Evolutionary conservation across 2,113 vertebrate genomes (phyloP).

Genomic region (Caloenas nicobarica): DNA sequence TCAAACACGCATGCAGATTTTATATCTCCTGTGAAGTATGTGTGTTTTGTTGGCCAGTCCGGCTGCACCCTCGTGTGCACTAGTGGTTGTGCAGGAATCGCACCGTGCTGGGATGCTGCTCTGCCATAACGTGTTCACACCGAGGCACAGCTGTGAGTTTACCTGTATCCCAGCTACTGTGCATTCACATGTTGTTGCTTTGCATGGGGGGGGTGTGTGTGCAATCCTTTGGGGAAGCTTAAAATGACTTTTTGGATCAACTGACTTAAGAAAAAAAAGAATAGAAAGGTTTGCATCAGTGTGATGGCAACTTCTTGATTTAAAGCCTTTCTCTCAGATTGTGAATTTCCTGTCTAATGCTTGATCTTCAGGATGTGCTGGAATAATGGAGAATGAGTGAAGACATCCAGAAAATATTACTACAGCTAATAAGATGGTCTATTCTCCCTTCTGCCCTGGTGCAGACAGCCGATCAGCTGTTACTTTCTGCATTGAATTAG

Average conservation of each 20-base stretch:
- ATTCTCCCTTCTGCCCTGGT: neutral
- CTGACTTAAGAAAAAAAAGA: neutral
- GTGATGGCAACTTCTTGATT: neutral
- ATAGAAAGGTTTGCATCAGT: neutral
- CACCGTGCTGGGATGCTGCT: neutral
- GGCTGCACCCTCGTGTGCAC: fast-evolving
- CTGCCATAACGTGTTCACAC: fast-evolving
- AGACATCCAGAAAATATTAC: neutral
- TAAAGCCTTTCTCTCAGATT: neutral
- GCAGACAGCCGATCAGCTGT: neutral
- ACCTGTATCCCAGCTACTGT: neutral
- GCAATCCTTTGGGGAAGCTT: neutral
- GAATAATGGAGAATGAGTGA: neutral
- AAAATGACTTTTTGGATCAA: neutral
- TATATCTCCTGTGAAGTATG: neutral
- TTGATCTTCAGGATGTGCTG: neutral
- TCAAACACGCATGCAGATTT: neutral
- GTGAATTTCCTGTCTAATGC: neutral
- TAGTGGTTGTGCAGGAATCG: neutral
- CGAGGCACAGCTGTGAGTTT: neutral
- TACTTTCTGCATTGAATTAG: neutral
- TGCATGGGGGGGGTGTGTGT: fast-evolving
- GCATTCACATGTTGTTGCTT: fast-evolving
- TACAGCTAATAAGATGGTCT: neutral
- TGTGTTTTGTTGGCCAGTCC: neutral